A percentile compares a stretch with the other conserved stretches of the same genome.
phyloP scores from a whole-genome alignment of 1,140 invertebrate species.

The Orussus abietinus region DNA sequence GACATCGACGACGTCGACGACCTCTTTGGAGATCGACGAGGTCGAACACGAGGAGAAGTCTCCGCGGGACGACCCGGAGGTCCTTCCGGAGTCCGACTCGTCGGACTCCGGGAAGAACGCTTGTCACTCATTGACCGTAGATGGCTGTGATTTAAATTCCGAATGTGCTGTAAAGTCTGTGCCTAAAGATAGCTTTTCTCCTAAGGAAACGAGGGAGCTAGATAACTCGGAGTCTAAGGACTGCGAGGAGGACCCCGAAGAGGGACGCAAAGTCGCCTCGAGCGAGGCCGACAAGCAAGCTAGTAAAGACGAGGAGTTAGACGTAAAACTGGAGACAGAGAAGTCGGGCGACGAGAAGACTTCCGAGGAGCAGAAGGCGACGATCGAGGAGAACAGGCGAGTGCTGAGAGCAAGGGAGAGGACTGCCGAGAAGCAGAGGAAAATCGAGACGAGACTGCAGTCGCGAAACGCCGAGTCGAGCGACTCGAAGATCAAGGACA shows the following conservation, averaged over 20 bases:
- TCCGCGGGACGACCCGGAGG: not conserved
- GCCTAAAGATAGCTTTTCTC: not conserved
- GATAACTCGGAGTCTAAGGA: no score
- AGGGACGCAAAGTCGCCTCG: no score
- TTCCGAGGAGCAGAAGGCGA: constrained; percentile 14
- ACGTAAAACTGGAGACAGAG: not conserved
- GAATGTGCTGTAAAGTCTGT: constrained; percentile 2
- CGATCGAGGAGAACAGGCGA: constrained; percentile 32
- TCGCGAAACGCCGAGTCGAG: constrained; percentile 11
- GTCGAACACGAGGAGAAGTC: not conserved
- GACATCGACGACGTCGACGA: not conserved
- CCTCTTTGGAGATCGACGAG: constrained; percentile 7
- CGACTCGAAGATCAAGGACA: constrained; percentile 1
- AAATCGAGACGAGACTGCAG: constrained; percentile 22
- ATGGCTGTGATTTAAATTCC: not conserved
- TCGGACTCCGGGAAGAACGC: not conserved
- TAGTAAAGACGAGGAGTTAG: constrained; percentile 3
- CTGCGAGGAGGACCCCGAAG: no score
- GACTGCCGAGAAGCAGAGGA: constrained; percentile 35
- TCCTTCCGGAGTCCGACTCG: not conserved
- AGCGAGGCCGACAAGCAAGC: no score
- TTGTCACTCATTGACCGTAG: not conserved
- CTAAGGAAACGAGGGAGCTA: no score
- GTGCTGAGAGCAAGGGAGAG: constrained; percentile 40
- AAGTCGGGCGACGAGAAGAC: constrained; percentile 5